Base-by-base conservation (phyloP, 2,797 vertebrate genomes). In the Anas georgica region DNA sequence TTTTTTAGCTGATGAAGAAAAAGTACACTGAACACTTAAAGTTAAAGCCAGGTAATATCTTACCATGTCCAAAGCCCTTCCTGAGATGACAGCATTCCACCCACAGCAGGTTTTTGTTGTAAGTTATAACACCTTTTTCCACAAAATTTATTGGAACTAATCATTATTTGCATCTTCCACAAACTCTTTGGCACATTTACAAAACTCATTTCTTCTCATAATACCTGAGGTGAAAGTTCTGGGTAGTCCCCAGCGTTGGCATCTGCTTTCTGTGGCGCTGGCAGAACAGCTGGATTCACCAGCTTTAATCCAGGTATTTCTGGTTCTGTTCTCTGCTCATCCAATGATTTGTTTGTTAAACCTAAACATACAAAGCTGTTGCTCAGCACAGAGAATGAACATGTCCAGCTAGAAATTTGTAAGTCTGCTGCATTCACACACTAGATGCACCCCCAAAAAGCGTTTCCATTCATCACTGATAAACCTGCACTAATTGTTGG, bases 181-280 rank as follows among this genome's bases (percentile, higher is more conserved):
- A 83, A 80, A 67, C 22, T 20, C 70, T 83, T 37, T 13, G 21
- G 41, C n/a, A 74, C n/a, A 1, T 3, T 73, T 83, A 54, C 23
- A 88, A 66, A 72, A 56, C 17, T 17, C 3, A 54, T 43, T 77
- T 88, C 41, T 88, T 74, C 90, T 68, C 45, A 16, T 3, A 37
- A 69, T 97, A 99, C 99, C 98, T 98, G 98, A 3, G 97, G 96
- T 7, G 96, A 95, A 21, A 94, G 86, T 48, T 98, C 97, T 29
- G 95, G 96, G 68, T 94, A 72, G 29, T 93, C 84, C 63, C 92
- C 90, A 21, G n/a, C 95, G 26, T 21, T 59, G 35, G 37, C 80
- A 48, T 77, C 88, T 85, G 97, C 94, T 96, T 97, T 97, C 92
- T 90, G 94, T 28, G 97, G 98, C 64, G 98, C 98, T 12, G 98